These are phyloP conservation scores for Mycalesis mineus DNA, from an alignment of 2,888 invertebrate species.

Conservation along the genomic window DNA sequence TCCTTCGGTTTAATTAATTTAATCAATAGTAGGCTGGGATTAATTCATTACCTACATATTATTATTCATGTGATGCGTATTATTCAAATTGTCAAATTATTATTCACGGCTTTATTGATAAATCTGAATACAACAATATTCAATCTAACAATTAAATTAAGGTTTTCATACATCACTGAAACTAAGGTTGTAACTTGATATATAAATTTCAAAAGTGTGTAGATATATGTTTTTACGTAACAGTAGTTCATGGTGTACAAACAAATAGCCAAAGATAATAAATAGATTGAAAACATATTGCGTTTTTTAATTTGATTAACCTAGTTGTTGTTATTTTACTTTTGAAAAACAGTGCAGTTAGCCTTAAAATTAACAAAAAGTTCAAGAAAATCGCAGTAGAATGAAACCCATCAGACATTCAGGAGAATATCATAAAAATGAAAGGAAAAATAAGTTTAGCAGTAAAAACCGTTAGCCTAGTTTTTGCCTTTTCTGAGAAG, in stretches of 20 bases:
- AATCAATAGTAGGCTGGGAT: not conserved
- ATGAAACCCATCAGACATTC: too few species aligned
- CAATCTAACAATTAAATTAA: slow-evolving; percentile 21
- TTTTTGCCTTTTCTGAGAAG: too few species aligned
- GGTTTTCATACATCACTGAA: slow-evolving; percentile 59
- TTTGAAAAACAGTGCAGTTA: too few species aligned
- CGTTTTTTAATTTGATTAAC: too few species aligned
- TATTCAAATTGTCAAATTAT: slow-evolving; percentile 8
- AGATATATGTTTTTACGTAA: slow-evolving; percentile 73
- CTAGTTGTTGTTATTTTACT: too few species aligned
- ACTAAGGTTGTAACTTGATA: slow-evolving; percentile 76
- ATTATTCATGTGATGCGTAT: slow-evolving; percentile 8
- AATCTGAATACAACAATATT: slow-evolving; percentile 16
- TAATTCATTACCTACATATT: not conserved
- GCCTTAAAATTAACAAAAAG: too few species aligned
- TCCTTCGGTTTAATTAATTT: not conserved
- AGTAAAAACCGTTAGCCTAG: too few species aligned
- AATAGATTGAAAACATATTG: slow-evolving; percentile 52
- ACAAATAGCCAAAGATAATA: slow-evolving; percentile 68
- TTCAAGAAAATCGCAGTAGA: too few species aligned
- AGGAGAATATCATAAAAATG: too few species aligned
- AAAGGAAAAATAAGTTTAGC: too few species aligned
- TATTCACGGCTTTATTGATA: slow-evolving; percentile 13
- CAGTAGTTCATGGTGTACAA: slow-evolving; percentile 72
- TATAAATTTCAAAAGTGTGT: slow-evolving; percentile 66